These are phyloP conservation scores for Myotis findleyi DNA, from an alignment of 2,797 vertebrate species.

Conservation along the genomic window DNA sequence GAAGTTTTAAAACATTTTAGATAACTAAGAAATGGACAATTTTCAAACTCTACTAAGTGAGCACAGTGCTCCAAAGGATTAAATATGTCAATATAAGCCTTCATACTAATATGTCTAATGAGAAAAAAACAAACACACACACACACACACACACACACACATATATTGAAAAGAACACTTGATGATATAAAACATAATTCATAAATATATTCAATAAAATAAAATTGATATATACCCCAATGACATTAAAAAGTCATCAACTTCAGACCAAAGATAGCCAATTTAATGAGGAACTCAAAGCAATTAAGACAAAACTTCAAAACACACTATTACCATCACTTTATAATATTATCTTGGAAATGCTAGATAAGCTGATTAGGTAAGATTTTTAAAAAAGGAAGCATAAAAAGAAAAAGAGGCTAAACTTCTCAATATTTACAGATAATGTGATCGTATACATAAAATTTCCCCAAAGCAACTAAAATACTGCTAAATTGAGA, in stretches of 20 bases:
- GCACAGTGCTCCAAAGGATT: neutral
- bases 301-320: neutral
- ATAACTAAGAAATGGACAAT: neutral
- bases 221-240: neutral
- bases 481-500: neutral
- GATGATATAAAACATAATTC: neutral
- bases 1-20: neutral
- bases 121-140: neutral
- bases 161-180: too few species aligned
- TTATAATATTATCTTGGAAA: neutral
- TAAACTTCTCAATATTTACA: neutral
- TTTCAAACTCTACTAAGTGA: neutral
- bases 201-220: neutral
- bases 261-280: neutral
- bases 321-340: neutral
- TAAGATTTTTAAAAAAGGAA: neutral
- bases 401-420: neutral
- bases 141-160: too few species aligned
- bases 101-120: neutral
- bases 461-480: neutral
- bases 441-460: neutral
- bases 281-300: neutral
- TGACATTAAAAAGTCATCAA: neutral
- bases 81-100: neutral
- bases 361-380: neutral